phyloP scores from a whole-genome alignment of 2,797 vertebrate genomes.

The Bovichtus diacanthus region DNA sequence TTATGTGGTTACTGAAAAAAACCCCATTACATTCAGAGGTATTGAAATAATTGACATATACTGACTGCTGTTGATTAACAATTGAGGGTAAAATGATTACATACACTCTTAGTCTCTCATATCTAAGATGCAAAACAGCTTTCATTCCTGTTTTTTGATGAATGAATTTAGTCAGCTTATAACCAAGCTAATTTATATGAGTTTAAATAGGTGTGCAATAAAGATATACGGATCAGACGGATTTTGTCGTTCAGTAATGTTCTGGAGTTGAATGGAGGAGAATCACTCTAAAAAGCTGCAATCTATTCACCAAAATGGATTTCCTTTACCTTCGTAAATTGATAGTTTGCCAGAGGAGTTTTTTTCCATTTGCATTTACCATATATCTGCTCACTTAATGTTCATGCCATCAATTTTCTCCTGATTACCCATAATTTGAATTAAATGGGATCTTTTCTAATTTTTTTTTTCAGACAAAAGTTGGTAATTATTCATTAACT shows the following conservation, averaged over 20 bases:
- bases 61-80: neutral
- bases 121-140: constrained; percentile 5
- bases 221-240: neutral
- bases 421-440: constrained; percentile 42
- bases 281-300: neutral
- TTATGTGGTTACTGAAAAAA: no score
- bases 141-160: neutral
- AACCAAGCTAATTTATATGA: neutral
- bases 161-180: neutral
- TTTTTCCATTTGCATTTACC: constrained; percentile 27
- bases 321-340: constrained; percentile 13
- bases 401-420: constrained; percentile 25
- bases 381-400: constrained; percentile 28
- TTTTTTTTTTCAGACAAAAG: constrained; percentile 34
- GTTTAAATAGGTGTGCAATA: neutral
- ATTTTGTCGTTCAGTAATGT: neutral
- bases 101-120: neutral
- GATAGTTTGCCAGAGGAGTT: neutral
- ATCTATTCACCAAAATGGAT: neutral
- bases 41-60: no score
- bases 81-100: neutral
- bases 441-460: constrained; percentile 37
- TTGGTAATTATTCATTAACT: constrained; percentile 85
- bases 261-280: neutral
- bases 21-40: no score